Evolutionary conservation across 2,113 vertebrate species (phyloP).

Genomic region (Mobula hypostoma): DNA sequence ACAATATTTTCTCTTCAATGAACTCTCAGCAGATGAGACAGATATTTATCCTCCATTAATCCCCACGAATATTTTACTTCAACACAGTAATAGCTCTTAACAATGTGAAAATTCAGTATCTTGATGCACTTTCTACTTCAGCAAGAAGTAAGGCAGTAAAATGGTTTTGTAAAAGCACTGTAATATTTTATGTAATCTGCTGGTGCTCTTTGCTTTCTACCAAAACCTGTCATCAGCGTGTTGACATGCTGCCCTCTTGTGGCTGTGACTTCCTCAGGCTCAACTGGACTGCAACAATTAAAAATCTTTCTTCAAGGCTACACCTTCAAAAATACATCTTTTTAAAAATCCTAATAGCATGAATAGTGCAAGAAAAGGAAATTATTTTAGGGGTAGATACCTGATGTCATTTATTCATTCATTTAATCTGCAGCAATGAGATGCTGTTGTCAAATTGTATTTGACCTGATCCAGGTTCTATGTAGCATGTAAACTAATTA

Average conservation of each 20-base stretch:
- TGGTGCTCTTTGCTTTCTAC: neutral
- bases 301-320: neutral
- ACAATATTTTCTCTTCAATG: conserved; percentile 34
- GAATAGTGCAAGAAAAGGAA: neutral
- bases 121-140: neutral
- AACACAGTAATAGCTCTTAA: conserved; percentile 4
- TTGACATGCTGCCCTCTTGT: conserved; percentile 6
- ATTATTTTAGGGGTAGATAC: neutral
- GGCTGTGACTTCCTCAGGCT: neutral
- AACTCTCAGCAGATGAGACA: conserved; percentile 6
- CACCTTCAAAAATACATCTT: neutral
- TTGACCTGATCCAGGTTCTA: neutral
- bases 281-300: neutral
- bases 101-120: conserved; percentile 1
- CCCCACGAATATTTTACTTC: neutral
- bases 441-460: too few relatives aligned
- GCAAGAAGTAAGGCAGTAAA: neutral
- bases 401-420: neutral
- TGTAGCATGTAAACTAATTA: neutral
- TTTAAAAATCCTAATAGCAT: neutral
- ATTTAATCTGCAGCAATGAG: neutral
- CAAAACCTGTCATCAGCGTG: neutral
- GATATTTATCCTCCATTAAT: conserved; percentile 30
- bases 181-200: neutral
- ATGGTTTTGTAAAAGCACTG: neutral